Base-by-base conservation (phyloP, 2,113 vertebrate species). In the Daboia siamensis region DNA sequence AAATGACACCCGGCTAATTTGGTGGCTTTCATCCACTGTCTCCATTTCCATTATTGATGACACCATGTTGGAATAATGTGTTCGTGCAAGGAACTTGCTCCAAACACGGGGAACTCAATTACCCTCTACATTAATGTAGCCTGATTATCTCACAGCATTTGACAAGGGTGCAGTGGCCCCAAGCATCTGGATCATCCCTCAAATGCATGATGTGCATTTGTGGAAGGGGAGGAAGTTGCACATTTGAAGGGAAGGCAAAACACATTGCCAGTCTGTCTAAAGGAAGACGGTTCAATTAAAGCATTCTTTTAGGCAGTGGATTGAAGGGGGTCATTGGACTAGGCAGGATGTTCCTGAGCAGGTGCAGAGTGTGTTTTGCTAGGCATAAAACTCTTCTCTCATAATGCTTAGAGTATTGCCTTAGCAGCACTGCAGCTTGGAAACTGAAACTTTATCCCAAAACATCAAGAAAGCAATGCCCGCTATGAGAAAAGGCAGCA, bases 31-130 rank as follows among this genome's bases (percentile, higher is more conserved):
- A 94, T 96, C 90, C 89, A 54, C 86, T 90, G 48, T 95, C 93
- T 95, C 91, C 89, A 96, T 96, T 96, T 97, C 94, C 94, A 94
- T 97, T 97, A 97, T 87, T 92, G 91, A 96, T 96, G 96, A 94
- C 80, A 94, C 86, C 29, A 89, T 74, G 29, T 54, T 93, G 95
- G 95, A 96, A 89, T 92, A 96, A 95, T 86, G 23, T 54, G 55
- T 95, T 96, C 92, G 92, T 95, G 56, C 90, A 94, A 95, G 87
- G 90, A 94, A 64, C 85, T 92, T 13, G 64, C 85, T 94, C 89
- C 92, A 91, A 97, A 94, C 87, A 93, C 44, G 90, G 94, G 93
- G 95, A 94, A 95, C 90, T 96, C 94, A 95, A 54, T 96, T 97
- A 95, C 89, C 88, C 21, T 90, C 52, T 85, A 7, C 54, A n/a